Conservation (phyloP, 1,140 invertebrate genomes). For the Zophobas morio region DNA sequence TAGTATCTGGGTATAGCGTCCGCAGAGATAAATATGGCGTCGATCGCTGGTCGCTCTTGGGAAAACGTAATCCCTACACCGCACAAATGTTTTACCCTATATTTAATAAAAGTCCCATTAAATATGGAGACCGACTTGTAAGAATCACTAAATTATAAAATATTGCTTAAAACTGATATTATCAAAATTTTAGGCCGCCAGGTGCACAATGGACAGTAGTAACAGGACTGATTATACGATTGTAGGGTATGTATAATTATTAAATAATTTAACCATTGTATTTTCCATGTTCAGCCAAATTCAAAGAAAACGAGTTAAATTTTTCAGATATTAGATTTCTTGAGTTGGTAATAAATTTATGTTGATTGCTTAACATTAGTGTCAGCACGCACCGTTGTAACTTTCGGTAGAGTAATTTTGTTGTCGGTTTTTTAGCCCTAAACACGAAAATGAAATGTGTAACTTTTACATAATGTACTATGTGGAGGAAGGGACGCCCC, state of each 20-base stretch:
- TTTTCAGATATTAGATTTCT: background rate
- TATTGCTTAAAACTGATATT: no score
- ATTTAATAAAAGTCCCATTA: slow-evolving; percentile 73
- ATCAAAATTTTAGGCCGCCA: slow-evolving; percentile 75
- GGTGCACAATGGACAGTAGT: slow-evolving; percentile 91
- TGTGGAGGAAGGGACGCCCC: slow-evolving; percentile 84
- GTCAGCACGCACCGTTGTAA: background rate
- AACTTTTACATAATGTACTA: slow-evolving; percentile 99
- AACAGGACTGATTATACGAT: slow-evolving; percentile 74
- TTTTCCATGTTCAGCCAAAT: no score
- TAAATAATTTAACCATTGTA: background rate
- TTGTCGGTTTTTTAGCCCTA: slow-evolving; percentile 74
- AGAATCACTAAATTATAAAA: slow-evolving; percentile 51
- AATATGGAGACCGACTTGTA: slow-evolving; percentile 82
- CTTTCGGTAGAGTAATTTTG: background rate
- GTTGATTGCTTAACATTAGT: no score
- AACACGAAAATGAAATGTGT: slow-evolving; percentile 98
- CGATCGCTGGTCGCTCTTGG: slow-evolving; percentile 86
- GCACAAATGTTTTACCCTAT: slow-evolving; percentile 98
- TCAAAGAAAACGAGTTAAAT: background rate
- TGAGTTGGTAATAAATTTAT: background rate
- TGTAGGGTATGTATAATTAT: slow-evolving; percentile 80
- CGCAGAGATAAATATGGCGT: slow-evolving; percentile 72
- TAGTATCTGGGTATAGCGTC: slow-evolving; percentile 91
- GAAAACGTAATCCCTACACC: slow-evolving; percentile 91